phyloP scores from a whole-genome alignment of 2,888 invertebrate species.

The Leucoma salicis region DNA sequence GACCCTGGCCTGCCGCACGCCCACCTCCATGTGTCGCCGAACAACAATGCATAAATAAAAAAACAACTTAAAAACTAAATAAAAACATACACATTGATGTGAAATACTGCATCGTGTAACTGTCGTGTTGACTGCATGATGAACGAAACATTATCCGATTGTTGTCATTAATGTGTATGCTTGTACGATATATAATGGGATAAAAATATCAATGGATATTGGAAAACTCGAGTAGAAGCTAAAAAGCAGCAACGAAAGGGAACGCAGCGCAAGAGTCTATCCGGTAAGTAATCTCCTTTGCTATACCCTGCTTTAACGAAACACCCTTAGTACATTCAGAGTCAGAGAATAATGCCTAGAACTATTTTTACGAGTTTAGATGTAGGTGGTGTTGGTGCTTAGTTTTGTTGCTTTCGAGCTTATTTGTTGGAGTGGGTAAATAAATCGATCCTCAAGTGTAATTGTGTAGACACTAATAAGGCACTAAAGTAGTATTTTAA shows the following conservation, averaged over 20 bases:
- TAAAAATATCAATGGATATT: slow-evolving; percentile 41
- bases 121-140: slow-evolving; percentile 81
- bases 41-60: slow-evolving; percentile 52
- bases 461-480: slow-evolving; percentile 18
- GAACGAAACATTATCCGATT: slow-evolving; percentile 63
- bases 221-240: slow-evolving; percentile 87
- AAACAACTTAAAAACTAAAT: slow-evolving; percentile 32
- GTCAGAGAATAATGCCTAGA: slow-evolving; percentile 41
- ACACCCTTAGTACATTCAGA: slow-evolving; percentile 58
- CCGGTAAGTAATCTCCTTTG: slow-evolving; percentile 88
- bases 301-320: slow-evolving; percentile 59
- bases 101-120: slow-evolving; percentile 67
- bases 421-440: slow-evolving; percentile 35
- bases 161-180: slow-evolving; percentile 75
- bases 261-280: slow-evolving; percentile 87
- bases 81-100: slow-evolving; percentile 68
- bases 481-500: slow-evolving; percentile 17
- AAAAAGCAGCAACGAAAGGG: slow-evolving; percentile 96
- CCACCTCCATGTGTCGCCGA: slow-evolving; percentile 73
- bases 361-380: neutral
- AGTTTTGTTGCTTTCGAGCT: slow-evolving; percentile 46
- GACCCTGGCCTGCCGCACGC: slow-evolving; percentile 78
- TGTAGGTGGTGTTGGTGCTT: slow-evolving; percentile 38
- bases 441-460: slow-evolving; percentile 60
- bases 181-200: slow-evolving; percentile 43